Percentiles rank a stretch among this genome's conserved stretches.
Conservation (phyloP, 92 coral and sea anemone species). For the Epizoanthus ramosus region DNA sequence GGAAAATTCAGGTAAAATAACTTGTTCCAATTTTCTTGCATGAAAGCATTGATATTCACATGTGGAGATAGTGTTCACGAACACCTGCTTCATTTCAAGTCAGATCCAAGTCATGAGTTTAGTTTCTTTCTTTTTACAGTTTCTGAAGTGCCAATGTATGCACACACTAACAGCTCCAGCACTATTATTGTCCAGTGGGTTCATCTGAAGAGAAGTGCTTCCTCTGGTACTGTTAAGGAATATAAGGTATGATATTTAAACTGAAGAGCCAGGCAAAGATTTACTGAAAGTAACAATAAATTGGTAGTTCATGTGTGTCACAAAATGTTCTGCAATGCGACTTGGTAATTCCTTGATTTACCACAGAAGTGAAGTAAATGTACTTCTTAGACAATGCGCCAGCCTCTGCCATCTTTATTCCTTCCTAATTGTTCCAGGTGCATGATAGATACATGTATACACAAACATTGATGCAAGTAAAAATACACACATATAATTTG, state of each 20-base stretch:
- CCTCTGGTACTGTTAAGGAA: background rate
- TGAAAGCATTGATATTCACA: no score
- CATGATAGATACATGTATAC: no score
- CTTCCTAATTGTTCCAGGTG: no score
- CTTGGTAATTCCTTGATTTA: no score
- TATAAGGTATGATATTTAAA: slow-evolving; percentile 12
- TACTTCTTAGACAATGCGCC: no score
- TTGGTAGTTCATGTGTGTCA: background rate
- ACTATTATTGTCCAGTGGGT: slow-evolving; percentile 35
- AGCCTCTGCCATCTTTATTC: no score
- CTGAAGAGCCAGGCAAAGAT: background rate
- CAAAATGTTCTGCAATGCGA: background rate
- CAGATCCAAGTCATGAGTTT: background rate
- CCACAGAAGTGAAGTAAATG: no score
- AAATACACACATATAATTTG: no score
- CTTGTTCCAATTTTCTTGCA: no score
- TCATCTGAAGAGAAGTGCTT: background rate
- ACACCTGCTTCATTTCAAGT: no score
- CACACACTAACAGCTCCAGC: slow-evolving; percentile 20
- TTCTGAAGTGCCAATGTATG: slow-evolving; percentile 34
- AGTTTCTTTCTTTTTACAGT: slow-evolving; percentile 16
- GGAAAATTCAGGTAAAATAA: no score
- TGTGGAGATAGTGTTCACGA: slow-evolving; percentile 19
- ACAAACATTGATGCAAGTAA: no score
- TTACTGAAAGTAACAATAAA: background rate